Percentiles rank a stretch among this genome's conserved stretches.
Conservation (phyloP, 2,113 vertebrate genomes). For the Zosterops borbonicus region DNA sequence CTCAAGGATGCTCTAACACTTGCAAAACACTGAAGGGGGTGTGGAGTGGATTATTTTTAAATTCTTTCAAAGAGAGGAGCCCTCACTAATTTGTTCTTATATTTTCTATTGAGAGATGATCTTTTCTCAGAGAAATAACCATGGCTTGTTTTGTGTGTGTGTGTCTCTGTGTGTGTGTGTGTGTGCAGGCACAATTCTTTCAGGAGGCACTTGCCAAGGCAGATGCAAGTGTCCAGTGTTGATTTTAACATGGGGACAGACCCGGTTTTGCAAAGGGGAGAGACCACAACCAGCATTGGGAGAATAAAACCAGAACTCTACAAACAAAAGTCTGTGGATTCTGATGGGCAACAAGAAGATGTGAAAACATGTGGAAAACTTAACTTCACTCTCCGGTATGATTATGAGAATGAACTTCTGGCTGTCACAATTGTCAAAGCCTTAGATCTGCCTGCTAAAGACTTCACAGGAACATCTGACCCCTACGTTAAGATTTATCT, state of each 20-base stretch:
- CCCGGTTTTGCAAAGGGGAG: conserved; percentile 81
- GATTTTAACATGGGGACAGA: conserved; percentile 90
- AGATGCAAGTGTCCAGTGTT: conserved; percentile 94
- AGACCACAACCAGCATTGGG: conserved; percentile 93
- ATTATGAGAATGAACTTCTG: conserved; percentile 92
- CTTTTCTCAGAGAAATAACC: conserved; percentile 16
- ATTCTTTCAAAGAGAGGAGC: not conserved
- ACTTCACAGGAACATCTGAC: conserved; percentile 94
- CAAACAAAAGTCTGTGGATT: conserved; percentile 97
- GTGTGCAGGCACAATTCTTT: conserved; percentile 93
- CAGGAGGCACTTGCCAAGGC: conserved; percentile 92
- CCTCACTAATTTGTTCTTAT: not conserved
- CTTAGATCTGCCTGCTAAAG: conserved; percentile 94
- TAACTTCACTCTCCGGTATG: conserved; percentile 89
- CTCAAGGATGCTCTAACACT: not conserved
- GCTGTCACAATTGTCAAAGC: conserved; percentile 92
- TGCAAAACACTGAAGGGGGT: not conserved
- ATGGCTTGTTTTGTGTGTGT: not conserved
- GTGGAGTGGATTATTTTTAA: not conserved
- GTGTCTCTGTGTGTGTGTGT: not conserved
- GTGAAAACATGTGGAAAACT: conserved; percentile 93
- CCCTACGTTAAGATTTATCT: conserved; percentile 98
- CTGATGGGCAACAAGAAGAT: conserved; percentile 85
- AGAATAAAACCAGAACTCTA: conserved; percentile 97
- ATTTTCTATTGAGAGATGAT: not conserved